Base-by-base conservation (phyloP, 2,888 invertebrate species). In the Acleris literana region DNA sequence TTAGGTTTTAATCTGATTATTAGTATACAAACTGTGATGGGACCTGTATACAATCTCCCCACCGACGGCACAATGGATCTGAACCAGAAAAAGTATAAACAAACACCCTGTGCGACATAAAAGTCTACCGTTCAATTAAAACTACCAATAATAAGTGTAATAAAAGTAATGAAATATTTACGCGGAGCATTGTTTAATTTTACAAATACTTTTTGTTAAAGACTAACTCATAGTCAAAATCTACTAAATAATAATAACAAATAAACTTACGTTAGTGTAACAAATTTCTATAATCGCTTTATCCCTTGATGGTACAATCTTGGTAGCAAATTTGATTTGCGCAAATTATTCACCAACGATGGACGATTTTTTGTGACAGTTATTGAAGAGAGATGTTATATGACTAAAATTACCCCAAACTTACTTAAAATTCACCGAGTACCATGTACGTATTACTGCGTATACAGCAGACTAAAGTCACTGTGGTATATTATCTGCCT, bases 351-450 rank as follows among this genome's bases (percentile, higher is more conserved):
- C 48, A 61, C 61, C 56, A 56, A 52, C 66, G 65, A 66, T 66
- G 62, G 62, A 66, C 66, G 62, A 66, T 66, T 66, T 62, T 64
- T 66, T 49, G 13, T 66, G 66, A 66, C 66, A 66, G 66, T 62
- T 66, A 33, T 52, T 53, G 22, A 57, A 43, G 55, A 55, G 43
- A 43, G 55, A 43, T 43, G 43, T 22, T 4, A 3, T 20, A 33
- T 51, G 51, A 46, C 3, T 33, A 56, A 65, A 44, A 29, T 44
- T 44, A 51, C 65, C 52, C 48, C 20, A 54, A 39, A 39, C 39
- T 39, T 39, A 39, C 39, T 39, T 13, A 13, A 33, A 33, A 39
- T 13, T 39, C 11, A 39, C 39, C 13, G 39, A 39, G 33, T 33
- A 39, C 39, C 13, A 13, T 13, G 33, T 33, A 13, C 11, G 11